Base-by-base conservation (phyloP, 1,140 invertebrate genomes). In the Camponotus pennsylvanicus region DNA sequence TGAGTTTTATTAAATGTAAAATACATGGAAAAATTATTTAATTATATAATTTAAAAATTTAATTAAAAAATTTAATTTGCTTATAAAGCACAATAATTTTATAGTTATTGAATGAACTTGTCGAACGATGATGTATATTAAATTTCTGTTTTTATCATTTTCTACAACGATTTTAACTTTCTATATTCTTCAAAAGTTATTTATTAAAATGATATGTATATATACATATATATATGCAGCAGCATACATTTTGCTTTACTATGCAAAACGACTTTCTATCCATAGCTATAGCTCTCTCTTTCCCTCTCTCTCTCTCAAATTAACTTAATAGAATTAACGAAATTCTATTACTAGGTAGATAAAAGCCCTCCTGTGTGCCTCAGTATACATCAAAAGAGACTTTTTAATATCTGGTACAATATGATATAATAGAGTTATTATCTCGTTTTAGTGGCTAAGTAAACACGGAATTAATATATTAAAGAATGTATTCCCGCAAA, bases 311-410 rank as follows among this genome's bases (percentile, higher is more conserved):
- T 52, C 49, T 80, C 7, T 80, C 34, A 40, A 70, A 80, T 80
- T 80, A 80, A 70, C 64, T 80, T 80, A 80, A 80, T 80, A 5
- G 45, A 80, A 80, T 69, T 80, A 80, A 37, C 6, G 34, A 80
- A 70, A 80, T 80, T 80, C 64, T 80, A 80, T 80, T 80, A 79
- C 64, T 40, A 21, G 15, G 55, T 55, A 80, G 77, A 69, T 80
- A 70, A 80, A 80, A 80, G 45, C 77, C 13, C 64, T 55, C 64
- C 27, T 69, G 42, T 79, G 66, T 79, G 66, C 45, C 15, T 55
- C 9, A 34, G 45, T 40, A 21, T 21, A 57, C 52, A 61, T 80
- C 64, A 80, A 70, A 69, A 79, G 42, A 79, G 77, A 69, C 49
- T 70, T 80, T 79, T 80, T 80, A 79, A 79, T 69, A 80, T 55